Evolutionary conservation across 1,140 invertebrate genomes (phyloP).

Genomic region (Drosophila guanche): DNA sequence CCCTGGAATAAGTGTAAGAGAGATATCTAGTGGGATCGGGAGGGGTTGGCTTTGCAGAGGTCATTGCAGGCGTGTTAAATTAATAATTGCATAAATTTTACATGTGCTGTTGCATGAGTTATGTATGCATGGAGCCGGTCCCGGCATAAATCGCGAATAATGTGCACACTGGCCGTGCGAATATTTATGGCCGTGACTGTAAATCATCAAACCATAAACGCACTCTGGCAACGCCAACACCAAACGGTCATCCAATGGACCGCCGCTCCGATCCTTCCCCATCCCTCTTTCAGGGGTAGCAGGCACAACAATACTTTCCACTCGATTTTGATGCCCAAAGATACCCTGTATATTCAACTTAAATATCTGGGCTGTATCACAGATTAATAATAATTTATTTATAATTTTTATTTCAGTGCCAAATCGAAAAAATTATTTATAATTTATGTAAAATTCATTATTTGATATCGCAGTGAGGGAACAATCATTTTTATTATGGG

Average conservation of each 20-base stretch:
- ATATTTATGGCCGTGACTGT: slow-evolving; percentile 80
- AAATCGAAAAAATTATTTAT: no score
- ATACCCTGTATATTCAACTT: no score
- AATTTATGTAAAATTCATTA: no score
- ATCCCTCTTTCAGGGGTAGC: neutral
- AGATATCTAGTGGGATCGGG: neutral
- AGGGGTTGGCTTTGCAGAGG: slow-evolving; percentile 10
- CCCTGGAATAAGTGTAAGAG: slow-evolving; percentile 10
- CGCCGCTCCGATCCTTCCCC: slow-evolving; percentile 11
- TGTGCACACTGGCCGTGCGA: slow-evolving; percentile 83
- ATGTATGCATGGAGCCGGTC: slow-evolving; percentile 69
- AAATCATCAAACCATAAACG: slow-evolving; percentile 83
- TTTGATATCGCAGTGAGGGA: no score
- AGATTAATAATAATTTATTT: neutral
- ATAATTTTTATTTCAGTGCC: no score
- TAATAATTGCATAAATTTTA: slow-evolving; percentile 84
- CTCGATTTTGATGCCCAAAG: no score
- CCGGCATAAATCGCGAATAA: slow-evolving; percentile 83
- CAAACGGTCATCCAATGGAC: slow-evolving; percentile 42
- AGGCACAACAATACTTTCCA: no score
- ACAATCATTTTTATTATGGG: neutral
- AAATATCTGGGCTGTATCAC: neutral
- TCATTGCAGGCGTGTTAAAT: slow-evolving; percentile 68
- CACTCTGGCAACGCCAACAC: slow-evolving; percentile 63
- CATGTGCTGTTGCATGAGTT: slow-evolving; percentile 83